These are phyloP conservation scores for Phragmatobia fuliginosa DNA, from an alignment of 2,888 invertebrate genomes.

Conservation along the genomic window DNA sequence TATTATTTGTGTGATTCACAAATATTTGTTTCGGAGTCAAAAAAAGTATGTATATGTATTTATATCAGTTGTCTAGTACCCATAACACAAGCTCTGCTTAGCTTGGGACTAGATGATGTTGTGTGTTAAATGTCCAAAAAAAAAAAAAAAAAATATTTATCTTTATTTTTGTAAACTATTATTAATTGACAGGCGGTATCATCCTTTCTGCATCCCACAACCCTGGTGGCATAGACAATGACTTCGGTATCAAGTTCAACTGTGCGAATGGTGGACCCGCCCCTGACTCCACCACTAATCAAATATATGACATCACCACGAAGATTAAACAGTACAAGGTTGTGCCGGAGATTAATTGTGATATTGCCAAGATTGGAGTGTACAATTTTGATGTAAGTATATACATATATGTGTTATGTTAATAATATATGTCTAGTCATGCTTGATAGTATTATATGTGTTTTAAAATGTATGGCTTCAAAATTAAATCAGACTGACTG, in stretches of 20 bases:
- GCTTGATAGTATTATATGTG: background rate
- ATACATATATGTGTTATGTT: conserved; percentile 13
- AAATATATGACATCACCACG: conserved; percentile 93
- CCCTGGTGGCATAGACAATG: conserved; percentile 98
- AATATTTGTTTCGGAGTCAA: too few species aligned
- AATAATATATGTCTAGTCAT: background rate
- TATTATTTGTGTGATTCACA: too few species aligned
- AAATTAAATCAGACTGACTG: too few species aligned
- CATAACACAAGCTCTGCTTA: too few species aligned
- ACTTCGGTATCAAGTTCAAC: conserved; percentile 99
- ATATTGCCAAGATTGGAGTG: conserved; percentile 91
- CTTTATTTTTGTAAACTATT: too few species aligned
- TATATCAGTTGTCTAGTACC: too few species aligned
- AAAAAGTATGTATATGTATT: too few species aligned
- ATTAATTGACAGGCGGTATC: conserved; percentile 92
- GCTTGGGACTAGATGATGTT: too few species aligned
- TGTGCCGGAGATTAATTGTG: conserved; percentile 91
- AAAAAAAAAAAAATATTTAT: too few species aligned
- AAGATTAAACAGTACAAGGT: conserved; percentile 93
- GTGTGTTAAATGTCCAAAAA: too few species aligned
- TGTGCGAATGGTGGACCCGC: conserved; percentile 99
- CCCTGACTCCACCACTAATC: conserved; percentile 95
- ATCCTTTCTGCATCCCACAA: conserved; percentile 99
- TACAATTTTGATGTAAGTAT: conserved; percentile 87
- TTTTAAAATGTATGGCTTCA: background rate